Percentiles rank a stretch among this genome's conserved stretches.
phyloP scores from a whole-genome alignment of 2,113 vertebrate genomes.

The Dermatemys mawii region DNA sequence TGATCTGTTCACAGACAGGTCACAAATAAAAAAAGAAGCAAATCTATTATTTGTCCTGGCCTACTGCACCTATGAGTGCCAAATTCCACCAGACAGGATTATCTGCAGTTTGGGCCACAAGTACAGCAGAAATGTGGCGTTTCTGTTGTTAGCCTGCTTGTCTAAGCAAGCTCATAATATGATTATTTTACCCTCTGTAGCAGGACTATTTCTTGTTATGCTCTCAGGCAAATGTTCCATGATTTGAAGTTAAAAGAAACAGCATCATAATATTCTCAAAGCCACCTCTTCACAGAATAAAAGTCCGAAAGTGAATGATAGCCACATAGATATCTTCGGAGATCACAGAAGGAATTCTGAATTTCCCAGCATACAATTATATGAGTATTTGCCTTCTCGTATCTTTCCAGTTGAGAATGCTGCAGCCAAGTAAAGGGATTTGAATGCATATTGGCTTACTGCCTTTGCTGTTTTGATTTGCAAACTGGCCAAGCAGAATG shows the following conservation, averaged over 20 bases:
- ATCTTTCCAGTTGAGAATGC: constrained; percentile 53
- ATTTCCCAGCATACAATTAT: constrained; percentile 5
- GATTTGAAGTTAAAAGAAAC: constrained; percentile 24
- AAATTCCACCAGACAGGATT: background rate
- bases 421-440: constrained; percentile 73
- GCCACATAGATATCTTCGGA: background rate
- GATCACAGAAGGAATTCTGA: constrained; percentile 15
- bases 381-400: constrained; percentile 7
- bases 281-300: constrained; percentile 26
- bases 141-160: background rate
- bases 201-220: constrained; percentile 34
- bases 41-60: background rate
- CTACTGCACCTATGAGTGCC: background rate
- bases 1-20: background rate
- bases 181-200: background rate
- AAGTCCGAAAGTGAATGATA: constrained; percentile 35
- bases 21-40: background rate
- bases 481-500: constrained; percentile 67
- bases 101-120: background rate
- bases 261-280: background rate
- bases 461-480: constrained; percentile 75
- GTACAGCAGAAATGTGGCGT: background rate
- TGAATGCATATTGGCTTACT: constrained; percentile 60
- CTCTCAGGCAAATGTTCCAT: constrained; percentile 1
- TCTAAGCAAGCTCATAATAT: constrained; percentile 18